Evolutionary conservation across 2,888 invertebrate genomes (phyloP), one percentile per base, ranked within the genome.

Genomic region (Tetheella fluctuosa): DNA sequence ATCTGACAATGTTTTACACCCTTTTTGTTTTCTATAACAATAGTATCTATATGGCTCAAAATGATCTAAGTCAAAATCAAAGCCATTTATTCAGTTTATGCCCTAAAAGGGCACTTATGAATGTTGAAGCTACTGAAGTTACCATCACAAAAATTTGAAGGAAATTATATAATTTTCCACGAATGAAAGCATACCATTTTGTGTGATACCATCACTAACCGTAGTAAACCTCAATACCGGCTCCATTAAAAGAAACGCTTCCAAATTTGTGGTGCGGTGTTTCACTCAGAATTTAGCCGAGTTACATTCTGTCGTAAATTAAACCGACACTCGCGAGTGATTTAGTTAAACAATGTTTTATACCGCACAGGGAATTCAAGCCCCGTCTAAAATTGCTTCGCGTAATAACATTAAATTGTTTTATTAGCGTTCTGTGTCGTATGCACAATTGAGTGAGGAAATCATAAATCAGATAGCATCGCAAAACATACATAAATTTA

Each of bases 271-370:
- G 48, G 48, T 20, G 17, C 10, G 20, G 10, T 20, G 48, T 20
- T 48, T 48, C 48, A 48, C 48, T 48, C 48, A 48, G 17, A 48
- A 48, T 48, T 48, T 48, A 48, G 48, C 20, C 20, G 20, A 48
- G 48, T 48, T 20, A 48, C 20, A 48, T 48, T 48, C 48, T 48
- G 48, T 48, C 48, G 48, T 48, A 48, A 48, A 48, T 48, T 48
- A 48, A 48, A 48, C 48, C 48, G 48, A 48, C 48, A 48, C 48
- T 48, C 48, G 48, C 48, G 20, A 48, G 48, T 48, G 48, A 48
- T 48, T 48, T 48, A 48, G 48, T 48, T 48, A 48, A 48, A 48
- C 48, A 48, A 48, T 48, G 48, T 48, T 48, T 48, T 48, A 48
- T 48, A 48, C 48, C 20, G 48, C 48, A 48, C 20, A 48, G 48